Evolutionary conservation across 2,888 invertebrate species (phyloP).

Genomic region (Heliconius erato): DNA sequence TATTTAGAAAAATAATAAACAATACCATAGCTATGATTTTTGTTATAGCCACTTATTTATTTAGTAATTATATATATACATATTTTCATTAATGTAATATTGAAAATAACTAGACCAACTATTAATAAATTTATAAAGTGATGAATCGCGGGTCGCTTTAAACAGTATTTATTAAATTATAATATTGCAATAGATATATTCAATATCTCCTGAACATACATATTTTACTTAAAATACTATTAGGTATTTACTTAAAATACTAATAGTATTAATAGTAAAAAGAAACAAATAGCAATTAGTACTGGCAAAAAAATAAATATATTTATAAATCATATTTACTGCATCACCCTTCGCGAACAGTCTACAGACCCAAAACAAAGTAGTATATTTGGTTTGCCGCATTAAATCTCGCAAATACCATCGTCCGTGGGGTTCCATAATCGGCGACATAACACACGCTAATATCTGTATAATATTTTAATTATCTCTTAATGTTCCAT

Average conservation of each 20-base stretch:
- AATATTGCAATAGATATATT: too few species aligned
- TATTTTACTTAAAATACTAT: too few species aligned
- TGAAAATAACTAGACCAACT: neutral
- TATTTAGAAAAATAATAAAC: neutral
- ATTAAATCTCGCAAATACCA: conserved; percentile 88
- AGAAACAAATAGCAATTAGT: neutral
- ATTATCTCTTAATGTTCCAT: neutral
- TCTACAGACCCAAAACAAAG: conserved; percentile 82
- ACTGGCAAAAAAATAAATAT: neutral
- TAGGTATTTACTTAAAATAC: too few species aligned
- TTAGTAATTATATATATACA: neutral
- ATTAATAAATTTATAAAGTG: neutral
- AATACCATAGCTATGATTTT: neutral
- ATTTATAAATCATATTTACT: conserved; percentile 59
- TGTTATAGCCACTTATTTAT: neutral
- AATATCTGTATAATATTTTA: conserved; percentile 61
- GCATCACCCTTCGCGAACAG: conserved; percentile 80
- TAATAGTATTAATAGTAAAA: neutral
- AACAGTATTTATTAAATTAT: too few species aligned
- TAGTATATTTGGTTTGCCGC: conserved; percentile 81
- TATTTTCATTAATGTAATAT: neutral
- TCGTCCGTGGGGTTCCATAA: conserved; percentile 84
- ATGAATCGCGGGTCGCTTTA: too few species aligned
- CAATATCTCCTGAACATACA: too few species aligned
- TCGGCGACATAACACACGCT: conserved; percentile 84